A percentile compares a stretch with the other conserved stretches of the same genome.
Conservation (phyloP, 2,888 invertebrate genomes). For the Belgica antarctica region DNA sequence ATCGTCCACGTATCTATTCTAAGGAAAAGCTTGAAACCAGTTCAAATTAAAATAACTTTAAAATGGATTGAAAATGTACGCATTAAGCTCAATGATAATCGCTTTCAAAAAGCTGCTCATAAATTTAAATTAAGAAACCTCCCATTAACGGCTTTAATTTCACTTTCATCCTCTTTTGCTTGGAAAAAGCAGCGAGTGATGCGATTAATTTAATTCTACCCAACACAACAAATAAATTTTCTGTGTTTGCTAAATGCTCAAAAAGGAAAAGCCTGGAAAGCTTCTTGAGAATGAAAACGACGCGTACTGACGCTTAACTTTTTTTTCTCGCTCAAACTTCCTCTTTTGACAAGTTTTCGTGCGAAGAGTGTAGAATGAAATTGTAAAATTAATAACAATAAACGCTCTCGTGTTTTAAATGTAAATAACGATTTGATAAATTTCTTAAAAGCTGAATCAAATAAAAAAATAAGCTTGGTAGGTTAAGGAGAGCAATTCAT, state of each 20-base stretch:
- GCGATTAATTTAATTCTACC: constrained; percentile 24
- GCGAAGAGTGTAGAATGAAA: background rate
- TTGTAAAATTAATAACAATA: constrained; percentile 12
- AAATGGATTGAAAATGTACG: too few species aligned
- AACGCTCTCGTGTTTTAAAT: constrained; percentile 1
- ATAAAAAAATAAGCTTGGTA: too few species aligned
- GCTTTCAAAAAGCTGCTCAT: constrained; percentile 5
- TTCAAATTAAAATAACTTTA: too few species aligned
- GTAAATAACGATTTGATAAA: too few species aligned
- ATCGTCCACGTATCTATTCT: too few species aligned
- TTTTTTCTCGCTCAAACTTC: background rate
- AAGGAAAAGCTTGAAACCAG: too few species aligned
- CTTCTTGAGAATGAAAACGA: background rate
- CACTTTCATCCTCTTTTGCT: background rate
- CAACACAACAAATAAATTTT: constrained; percentile 28
- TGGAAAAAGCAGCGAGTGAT: background rate
- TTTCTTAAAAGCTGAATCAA: too few species aligned
- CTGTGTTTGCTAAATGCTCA: constrained; percentile 1
- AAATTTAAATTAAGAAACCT: constrained; percentile 23
- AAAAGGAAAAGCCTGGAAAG: background rate
- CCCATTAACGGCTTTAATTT: background rate
- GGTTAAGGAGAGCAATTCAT: too few species aligned
- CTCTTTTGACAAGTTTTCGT: background rate
- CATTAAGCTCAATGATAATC: constrained; percentile 35
- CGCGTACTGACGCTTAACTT: background rate